Base-by-base conservation (phyloP, 2,113 vertebrate species). In the Strigops habroptila region DNA sequence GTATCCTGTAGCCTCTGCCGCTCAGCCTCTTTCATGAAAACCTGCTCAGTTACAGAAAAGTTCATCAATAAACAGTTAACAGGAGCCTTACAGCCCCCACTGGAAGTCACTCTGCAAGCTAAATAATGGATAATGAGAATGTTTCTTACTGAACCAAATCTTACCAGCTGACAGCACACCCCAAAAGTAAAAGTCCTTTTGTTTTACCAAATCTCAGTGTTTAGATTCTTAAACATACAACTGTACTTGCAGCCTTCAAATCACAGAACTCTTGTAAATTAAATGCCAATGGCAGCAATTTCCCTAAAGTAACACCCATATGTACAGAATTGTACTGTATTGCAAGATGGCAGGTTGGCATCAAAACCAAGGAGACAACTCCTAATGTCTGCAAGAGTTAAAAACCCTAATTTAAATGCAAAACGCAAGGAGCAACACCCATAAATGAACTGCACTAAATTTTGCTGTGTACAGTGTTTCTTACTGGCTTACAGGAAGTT, bases 21-120 rank as follows among this genome's bases (percentile, higher is more conserved):
- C 80, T 99, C 98, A 1, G 98, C 97, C 96, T 99, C 99, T 89
- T 99, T 99, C 93, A 99, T 98, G 88, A 99, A 99, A n/a, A 99
- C 98, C 99, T 99, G 96, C 49, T 28, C 18, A 90, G 14, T 43
- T 18, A 67, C 57, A 74, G 81, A 27, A 9, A 46, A 46, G n/a
- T 21, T 49, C 16, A 68, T 31, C 51, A 78, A 25, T 44, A 41
- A 88, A 63, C 12, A 73, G n/a, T 33, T 82, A 46, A 68, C 2
- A 83, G 68, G n/a, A 88, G 12, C 31, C 64, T 75, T 79, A 86
- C 49, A 41, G 46, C 7, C 9, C 43, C 43, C 48, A 39, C 23
- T 48, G 27, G 48, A 86, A 37, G 4, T 14, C 69, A 21, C 67
- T 24, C 30, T 18, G 44, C 21, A 33, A 35, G 28, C 11, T 52